Percentiles rank a stretch among this genome's conserved stretches.
These are phyloP conservation scores for Dryobota labecula DNA, from an alignment of 2,888 invertebrate genomes.

Conservation along the genomic window DNA sequence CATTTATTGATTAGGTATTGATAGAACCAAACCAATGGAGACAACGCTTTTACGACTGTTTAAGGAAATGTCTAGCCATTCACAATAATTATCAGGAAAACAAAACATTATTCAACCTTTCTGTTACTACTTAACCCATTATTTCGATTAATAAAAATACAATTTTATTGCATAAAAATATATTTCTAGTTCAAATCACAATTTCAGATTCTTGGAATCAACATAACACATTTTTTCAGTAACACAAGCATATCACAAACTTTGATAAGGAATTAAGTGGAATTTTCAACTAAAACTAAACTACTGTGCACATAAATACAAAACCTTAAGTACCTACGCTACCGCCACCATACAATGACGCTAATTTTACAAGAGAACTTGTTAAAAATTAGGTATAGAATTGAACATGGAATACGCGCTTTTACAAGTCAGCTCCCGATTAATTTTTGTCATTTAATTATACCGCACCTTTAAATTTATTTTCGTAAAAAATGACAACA, in stretches of 20 bases:
- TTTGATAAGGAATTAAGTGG: slow-evolving; percentile 57
- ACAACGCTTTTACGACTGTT: not conserved
- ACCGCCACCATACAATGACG: slow-evolving; percentile 59
- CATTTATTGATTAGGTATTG: not conserved
- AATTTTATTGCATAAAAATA: slow-evolving; percentile 74
- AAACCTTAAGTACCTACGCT: slow-evolving; percentile 54
- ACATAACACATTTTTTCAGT: slow-evolving; percentile 62
- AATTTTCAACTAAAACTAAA: slow-evolving; percentile 55
- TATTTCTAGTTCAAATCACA: slow-evolving; percentile 79
- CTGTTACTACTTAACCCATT: too few relatives aligned
- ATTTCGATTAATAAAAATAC: slow-evolving; percentile 54
- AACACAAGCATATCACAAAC: slow-evolving; percentile 65
- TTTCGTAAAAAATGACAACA: not conserved
- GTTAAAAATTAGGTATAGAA: slow-evolving; percentile 19
- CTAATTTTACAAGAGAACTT: slow-evolving; percentile 30
- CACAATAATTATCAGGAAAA: not conserved
- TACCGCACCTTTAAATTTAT: not conserved
- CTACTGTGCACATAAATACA: slow-evolving; percentile 63
- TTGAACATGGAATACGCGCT: slow-evolving; percentile 5
- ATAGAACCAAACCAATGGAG: not conserved
- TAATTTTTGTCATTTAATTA: slow-evolving; percentile 29
- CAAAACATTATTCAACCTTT: not conserved
- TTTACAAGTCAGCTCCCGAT: slow-evolving; percentile 12
- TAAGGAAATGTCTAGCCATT: not conserved
- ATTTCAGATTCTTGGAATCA: slow-evolving; percentile 76